Conservation (phyloP, 2,797 vertebrate species). For the Arctocebus calabarensis region DNA sequence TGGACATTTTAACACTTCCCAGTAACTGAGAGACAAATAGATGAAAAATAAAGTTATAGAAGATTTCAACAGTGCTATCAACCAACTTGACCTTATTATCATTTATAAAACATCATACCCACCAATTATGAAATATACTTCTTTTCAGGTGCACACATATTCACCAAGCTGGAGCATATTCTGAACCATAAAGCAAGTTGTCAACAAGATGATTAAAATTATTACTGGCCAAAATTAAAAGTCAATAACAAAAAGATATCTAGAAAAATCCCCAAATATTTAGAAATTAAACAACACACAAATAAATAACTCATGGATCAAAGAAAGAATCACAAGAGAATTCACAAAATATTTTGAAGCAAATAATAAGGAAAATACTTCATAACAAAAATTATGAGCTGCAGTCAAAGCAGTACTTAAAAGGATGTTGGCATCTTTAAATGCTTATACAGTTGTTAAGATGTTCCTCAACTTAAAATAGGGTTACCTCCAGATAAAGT, state of each 20-base stretch:
- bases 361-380: neutral
- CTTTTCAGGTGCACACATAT: neutral
- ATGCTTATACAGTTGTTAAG: no score
- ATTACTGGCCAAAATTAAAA: conserved; percentile 53
- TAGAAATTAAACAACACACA: neutral
- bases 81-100: neutral
- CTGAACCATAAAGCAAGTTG: conserved; percentile 22
- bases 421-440: neutral
- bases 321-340: conserved; percentile 7
- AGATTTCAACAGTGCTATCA: neutral
- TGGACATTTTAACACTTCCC: conserved; percentile 24
- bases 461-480: neutral
- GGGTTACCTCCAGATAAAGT: neutral
- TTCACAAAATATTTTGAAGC: conserved; percentile 53
- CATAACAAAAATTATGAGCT: neutral
- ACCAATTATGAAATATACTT: neutral
- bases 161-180: neutral
- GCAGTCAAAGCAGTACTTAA: conserved; percentile 1
- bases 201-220: conserved; percentile 7
- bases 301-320: neutral
- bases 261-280: neutral
- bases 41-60: conserved; percentile 10
- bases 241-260: neutral
- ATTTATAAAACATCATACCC: neutral
- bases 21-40: neutral